Evolutionary conservation across 2,797 vertebrate species (phyloP), one percentile per base, ranked within the genome.

Genomic region (Tangara arthus): DNA sequence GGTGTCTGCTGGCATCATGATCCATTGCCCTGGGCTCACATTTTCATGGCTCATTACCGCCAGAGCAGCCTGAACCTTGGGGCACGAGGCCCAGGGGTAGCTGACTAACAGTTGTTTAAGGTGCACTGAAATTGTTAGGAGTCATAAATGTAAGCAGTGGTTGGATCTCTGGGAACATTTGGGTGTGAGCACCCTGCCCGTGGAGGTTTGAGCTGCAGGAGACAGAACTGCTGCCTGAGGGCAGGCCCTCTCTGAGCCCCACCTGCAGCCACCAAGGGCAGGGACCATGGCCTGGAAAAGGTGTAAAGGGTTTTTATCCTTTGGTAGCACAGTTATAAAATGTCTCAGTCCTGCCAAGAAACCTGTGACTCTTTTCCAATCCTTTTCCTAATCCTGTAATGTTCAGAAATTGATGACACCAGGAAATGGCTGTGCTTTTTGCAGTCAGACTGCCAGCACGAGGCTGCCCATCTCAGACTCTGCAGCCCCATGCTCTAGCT

Each of bases 361-460:
- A 80, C 14, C 7, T 9, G 1, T 66, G 21, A n/a, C 7, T 79
- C 50, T 79, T 22, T 52, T 52, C 28, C 82, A 68, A 12, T 53
- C 30, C 8, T 76, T 35, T 72, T 60, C 46, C 22, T 76, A 77
- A 79, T 77, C 16, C 70, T 23, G 5, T 55, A 55, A 57, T 70
- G 4, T n/a, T 66, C 60, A 89, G 64, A 82, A 92, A 37, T 10
- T 0, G 0, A 14, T 35, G 37, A 23, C 10, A 34, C 23, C 9
- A 49, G 52, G 41, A 84, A 72, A 73, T 4, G 18, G 9, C 24
- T 39, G 12, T 49, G 39, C 24, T 53, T 41, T 56, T 84, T 52
- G 9, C 34, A 3, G 1, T 28, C 22, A 5, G 17, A 15, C 32
- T 66, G 6, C 21, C 7, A 13, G 32, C 6, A 3, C 0, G 1